Evolutionary conservation across 2,113 vertebrate species (phyloP).

Genomic region (Vicugna pacos): DNA sequence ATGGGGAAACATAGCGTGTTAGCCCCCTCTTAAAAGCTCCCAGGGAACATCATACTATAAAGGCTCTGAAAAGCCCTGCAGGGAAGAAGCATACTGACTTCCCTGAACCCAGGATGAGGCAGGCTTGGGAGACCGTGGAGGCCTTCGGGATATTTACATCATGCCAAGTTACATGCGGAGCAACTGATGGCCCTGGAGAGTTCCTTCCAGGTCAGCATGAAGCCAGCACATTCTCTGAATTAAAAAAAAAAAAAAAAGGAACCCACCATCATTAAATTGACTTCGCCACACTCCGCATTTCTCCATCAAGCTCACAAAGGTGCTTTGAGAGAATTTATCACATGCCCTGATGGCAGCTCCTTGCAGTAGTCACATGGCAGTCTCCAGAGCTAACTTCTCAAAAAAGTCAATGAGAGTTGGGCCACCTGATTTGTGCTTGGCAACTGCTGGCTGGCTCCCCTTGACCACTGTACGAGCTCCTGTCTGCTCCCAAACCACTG

Average conservation of each 20-base stretch:
- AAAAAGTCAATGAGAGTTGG: neutral
- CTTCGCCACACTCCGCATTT: neutral
- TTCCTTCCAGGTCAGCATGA: neutral
- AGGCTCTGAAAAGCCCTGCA: neutral
- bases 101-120: neutral
- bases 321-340: neutral
- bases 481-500: neutral
- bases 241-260: neutral
- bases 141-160: neutral
- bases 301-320: neutral
- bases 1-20: neutral
- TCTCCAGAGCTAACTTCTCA: neutral
- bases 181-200: no score
- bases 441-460: neutral
- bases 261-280: neutral
- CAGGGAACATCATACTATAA: neutral
- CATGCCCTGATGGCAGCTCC: neutral
- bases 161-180: neutral
- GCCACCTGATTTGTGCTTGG: fast-evolving
- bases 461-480: neutral
- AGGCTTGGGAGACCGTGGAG: neutral
- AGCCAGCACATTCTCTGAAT: neutral
- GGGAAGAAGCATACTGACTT: neutral
- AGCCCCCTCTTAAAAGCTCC: neutral
- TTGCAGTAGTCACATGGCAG: no score